Evolutionary conservation across 2,888 invertebrate genomes (phyloP).

Genomic region (Gymnosoma rotundatum): DNA sequence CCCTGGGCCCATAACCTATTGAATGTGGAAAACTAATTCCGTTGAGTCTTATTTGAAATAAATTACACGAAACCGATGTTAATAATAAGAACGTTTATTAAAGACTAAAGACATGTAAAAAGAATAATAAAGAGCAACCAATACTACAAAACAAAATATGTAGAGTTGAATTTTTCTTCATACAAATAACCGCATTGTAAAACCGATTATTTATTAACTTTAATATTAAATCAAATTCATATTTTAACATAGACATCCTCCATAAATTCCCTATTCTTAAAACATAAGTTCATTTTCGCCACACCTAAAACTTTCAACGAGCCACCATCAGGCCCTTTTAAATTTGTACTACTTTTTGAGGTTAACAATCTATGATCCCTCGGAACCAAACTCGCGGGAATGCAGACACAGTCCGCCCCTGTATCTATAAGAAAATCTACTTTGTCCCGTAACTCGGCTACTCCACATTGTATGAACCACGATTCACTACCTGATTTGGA

Average conservation of each 20-base stretch:
- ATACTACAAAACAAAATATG: too few species aligned
- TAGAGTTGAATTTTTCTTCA: too few species aligned
- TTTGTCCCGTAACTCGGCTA: neutral
- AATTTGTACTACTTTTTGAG: too few species aligned
- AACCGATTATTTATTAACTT: too few species aligned
- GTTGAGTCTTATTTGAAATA: neutral
- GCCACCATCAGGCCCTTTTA: too few species aligned
- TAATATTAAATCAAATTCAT: too few species aligned
- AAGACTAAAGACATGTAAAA: neutral
- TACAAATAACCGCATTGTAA: too few species aligned
- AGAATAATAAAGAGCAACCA: too few species aligned
- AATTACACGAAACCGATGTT: neutral
- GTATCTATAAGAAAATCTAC: neutral
- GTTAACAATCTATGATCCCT: neutral
- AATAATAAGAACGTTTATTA: neutral
- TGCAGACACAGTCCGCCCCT: conserved; percentile 13
- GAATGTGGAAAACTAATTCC: neutral
- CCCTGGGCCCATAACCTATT: conserved; percentile 20
- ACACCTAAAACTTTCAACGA: too few species aligned
- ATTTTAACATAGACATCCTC: too few species aligned
- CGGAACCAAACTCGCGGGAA: neutral
- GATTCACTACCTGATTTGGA: neutral
- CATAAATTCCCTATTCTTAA: too few species aligned
- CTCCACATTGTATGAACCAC: conserved; percentile 6
- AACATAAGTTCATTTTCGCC: too few species aligned